These are phyloP conservation scores for Cerastoderma edule DNA, from an alignment of 2,888 invertebrate species.

Conservation along the genomic window DNA sequence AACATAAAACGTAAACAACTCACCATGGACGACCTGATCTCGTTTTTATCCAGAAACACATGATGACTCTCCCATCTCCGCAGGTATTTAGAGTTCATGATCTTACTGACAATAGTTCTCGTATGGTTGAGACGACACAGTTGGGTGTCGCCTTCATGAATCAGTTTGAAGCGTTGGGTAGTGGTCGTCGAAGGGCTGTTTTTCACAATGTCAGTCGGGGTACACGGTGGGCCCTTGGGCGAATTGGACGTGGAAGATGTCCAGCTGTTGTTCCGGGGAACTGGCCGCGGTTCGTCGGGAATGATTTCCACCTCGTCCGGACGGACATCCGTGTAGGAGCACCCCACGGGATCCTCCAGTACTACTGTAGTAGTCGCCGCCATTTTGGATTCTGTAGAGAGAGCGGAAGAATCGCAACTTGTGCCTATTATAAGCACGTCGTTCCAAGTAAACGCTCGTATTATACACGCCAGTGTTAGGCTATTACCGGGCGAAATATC, in stretches of 20 bases:
- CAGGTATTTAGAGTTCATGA: conserved; percentile 90
- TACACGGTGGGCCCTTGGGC: conserved; percentile 36
- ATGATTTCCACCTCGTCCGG: conserved; percentile 32
- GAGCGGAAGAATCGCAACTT: conserved; percentile 43
- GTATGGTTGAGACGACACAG: conserved; percentile 91
- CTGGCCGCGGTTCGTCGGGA: no score
- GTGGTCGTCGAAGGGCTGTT: conserved; percentile 53
- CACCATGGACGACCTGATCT: conserved; percentile 90
- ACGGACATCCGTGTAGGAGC: conserved; percentile 45
- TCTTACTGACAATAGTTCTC: conserved; percentile 91
- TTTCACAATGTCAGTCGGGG: conserved; percentile 43
- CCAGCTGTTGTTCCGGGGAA: conserved; percentile 42
- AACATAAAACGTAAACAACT: no score
- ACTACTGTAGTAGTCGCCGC: conserved; percentile 44
- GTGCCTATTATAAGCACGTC: conserved; percentile 55
- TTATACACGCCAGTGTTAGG: conserved; percentile 62
- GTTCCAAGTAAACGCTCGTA: conserved; percentile 57
- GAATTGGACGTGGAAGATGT: conserved; percentile 30
- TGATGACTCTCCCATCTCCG: conserved; percentile 91
- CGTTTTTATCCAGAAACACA: conserved; percentile 88
- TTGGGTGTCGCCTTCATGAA: conserved; percentile 89
- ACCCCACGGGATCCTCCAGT: conserved; percentile 46
- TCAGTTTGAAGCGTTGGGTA: conserved; percentile 87
- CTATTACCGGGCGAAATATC: conserved; percentile 7
- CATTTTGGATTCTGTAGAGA: conserved; percentile 54